These are phyloP conservation scores for Sebastes ruberrimus DNA, from an alignment of 2,797 vertebrate species.

Conservation along the genomic window DNA sequence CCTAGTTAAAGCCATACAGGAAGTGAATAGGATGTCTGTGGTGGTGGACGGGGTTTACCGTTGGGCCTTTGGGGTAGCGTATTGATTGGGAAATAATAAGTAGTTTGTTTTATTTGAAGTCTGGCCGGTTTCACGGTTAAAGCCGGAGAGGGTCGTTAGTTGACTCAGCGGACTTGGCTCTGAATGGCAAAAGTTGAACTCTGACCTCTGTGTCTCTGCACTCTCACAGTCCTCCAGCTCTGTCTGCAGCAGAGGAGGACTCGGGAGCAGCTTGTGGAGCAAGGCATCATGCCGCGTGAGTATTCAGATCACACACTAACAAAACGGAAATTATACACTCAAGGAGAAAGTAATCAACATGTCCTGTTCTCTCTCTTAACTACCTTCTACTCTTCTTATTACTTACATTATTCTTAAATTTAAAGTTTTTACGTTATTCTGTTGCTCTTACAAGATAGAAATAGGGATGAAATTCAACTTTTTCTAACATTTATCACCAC, in stretches of 20 bases:
- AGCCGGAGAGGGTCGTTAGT: constrained; percentile 33
- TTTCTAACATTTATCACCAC: background rate
- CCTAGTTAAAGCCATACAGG: constrained; percentile 53
- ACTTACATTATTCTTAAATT: background rate
- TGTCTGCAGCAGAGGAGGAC: constrained; percentile 94
- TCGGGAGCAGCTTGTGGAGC: constrained; percentile 96
- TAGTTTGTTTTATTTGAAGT: constrained; percentile 49
- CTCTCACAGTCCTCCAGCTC: constrained; percentile 92
- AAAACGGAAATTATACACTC: background rate
- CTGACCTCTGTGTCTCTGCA: constrained; percentile 55
- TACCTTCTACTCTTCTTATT: background rate
- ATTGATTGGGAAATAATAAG: constrained; percentile 54
- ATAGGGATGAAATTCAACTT: background rate
- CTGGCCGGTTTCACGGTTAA: constrained; percentile 41
- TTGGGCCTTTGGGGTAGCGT: constrained; percentile 3
- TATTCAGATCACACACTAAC: constrained; percentile 20
- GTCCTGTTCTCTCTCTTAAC: background rate
- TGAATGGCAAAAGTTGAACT: constrained; percentile 31
- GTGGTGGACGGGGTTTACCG: constrained; percentile 40
- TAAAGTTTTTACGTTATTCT: too few species aligned
- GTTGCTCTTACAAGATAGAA: background rate
- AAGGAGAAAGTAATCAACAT: background rate
- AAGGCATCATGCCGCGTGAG: constrained; percentile 99
- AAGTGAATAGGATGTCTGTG: constrained; percentile 68
- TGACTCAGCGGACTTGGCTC: constrained; percentile 39